These are phyloP conservation scores for Sinopyrophorus schimmeli DNA, from an alignment of 2,888 invertebrate genomes.

Conservation along the genomic window DNA sequence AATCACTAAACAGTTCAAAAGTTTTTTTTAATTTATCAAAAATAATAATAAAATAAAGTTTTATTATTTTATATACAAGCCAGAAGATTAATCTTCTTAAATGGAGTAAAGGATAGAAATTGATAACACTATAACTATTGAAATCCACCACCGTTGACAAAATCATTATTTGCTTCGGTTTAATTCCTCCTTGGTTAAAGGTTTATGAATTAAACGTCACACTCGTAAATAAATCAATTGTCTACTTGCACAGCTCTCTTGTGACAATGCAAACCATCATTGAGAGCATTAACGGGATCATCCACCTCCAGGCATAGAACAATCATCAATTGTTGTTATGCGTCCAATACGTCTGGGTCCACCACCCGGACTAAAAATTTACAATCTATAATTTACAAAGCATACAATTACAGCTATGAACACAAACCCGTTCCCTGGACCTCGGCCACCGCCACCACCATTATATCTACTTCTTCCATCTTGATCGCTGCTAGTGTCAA, in stretches of 20 bases:
- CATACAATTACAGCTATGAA: no score
- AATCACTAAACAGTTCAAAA: no score
- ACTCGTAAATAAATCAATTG: constrained; percentile 17
- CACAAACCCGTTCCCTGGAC: constrained; percentile 17
- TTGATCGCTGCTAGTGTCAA: constrained; percentile 39
- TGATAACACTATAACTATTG: no score
- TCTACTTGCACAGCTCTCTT: constrained; percentile 27
- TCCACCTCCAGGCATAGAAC: constrained; percentile 45
- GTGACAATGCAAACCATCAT: constrained; percentile 30
- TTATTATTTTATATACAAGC: no score
- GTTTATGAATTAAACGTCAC: constrained; percentile 41
- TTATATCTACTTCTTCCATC: constrained; percentile 35
- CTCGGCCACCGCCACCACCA: constrained; percentile 41
- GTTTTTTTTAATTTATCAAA: no score
- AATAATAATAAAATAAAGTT: no score
- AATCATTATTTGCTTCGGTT: constrained; percentile 34
- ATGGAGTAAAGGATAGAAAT: no score
- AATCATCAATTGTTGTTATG: constrained; percentile 41
- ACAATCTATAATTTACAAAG: no score
- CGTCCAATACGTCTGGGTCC: constrained; percentile 38
- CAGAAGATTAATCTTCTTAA: no score
- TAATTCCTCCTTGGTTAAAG: constrained; percentile 36
- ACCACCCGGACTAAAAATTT: constrained; percentile 29
- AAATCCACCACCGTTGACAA: constrained; percentile 25
- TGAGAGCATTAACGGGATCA: constrained; percentile 44